Conservation (phyloP, 2,113 vertebrate species). For the Heterotis niloticus region DNA sequence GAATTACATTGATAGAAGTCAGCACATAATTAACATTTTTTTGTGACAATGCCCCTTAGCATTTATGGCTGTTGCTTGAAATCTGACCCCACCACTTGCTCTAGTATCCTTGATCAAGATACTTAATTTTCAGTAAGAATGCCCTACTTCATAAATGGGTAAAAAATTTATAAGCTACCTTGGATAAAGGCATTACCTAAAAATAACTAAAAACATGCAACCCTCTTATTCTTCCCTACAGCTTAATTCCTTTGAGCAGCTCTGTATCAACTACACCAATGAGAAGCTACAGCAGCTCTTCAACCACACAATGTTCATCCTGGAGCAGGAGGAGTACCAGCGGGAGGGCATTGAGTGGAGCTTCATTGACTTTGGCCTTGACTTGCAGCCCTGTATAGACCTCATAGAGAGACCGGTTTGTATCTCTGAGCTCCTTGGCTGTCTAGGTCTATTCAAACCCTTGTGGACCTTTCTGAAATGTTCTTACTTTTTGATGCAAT, state of each 20-base stretch:
- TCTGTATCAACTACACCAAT: constrained; percentile 98
- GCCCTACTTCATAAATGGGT: too few relatives aligned
- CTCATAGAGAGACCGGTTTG: constrained; percentile 90
- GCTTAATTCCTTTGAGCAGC: constrained; percentile 97
- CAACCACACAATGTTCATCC: constrained; percentile 99
- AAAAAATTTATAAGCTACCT: too few relatives aligned
- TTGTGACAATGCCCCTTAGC: too few relatives aligned
- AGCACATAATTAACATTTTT: too few relatives aligned
- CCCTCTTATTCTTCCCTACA: constrained; percentile 42
- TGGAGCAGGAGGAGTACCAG: constrained; percentile 98
- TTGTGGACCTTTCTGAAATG: not conserved
- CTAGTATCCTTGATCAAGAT: too few relatives aligned
- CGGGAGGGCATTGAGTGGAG: constrained; percentile 98
- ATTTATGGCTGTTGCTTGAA: not conserved
- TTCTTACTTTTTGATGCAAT: not conserved
- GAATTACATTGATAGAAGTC: too few relatives aligned
- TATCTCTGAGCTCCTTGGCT: constrained; percentile 19
- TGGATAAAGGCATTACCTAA: too few relatives aligned
- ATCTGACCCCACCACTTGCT: not conserved
- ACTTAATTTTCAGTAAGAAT: not conserved
- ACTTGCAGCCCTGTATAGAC: constrained; percentile 95
- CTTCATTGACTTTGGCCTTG: constrained; percentile 96
- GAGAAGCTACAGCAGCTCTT: constrained; percentile 98
- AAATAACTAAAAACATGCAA: not conserved
- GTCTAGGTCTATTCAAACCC: too few relatives aligned